phyloP scores from a whole-genome alignment of 2,113 vertebrate genomes.

The Heloderma charlesbogerti region DNA sequence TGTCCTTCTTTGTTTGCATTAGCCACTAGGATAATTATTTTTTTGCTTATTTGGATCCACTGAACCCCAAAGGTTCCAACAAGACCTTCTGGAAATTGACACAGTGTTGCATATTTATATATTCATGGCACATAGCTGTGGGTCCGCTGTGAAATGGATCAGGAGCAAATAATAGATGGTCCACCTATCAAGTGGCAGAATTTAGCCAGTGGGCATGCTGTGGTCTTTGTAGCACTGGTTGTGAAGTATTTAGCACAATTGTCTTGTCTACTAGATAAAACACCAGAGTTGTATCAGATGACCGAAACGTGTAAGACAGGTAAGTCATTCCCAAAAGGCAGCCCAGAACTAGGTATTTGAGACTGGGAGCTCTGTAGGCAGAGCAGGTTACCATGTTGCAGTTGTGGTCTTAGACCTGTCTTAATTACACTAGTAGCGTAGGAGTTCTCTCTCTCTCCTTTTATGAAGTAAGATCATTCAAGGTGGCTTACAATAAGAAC shows the following conservation, averaged over 20 bases:
- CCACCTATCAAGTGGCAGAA: background rate
- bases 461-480: background rate
- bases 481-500: background rate
- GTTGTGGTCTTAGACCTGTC: background rate
- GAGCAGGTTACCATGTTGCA: no score
- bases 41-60: background rate
- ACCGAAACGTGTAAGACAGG: constrained; percentile 18
- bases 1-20: background rate
- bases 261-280: background rate
- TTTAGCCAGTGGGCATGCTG: constrained; percentile 1
- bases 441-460: rapidly evolving
- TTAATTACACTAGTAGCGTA: background rate
- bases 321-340: constrained; percentile 43
- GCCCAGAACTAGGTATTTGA: constrained; percentile 9
- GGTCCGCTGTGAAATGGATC: background rate
- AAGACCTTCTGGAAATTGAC: background rate
- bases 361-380: constrained; percentile 4
- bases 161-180: background rate
- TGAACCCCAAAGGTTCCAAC: background rate
- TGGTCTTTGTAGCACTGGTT: constrained; percentile 41
- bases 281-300: constrained; percentile 31
- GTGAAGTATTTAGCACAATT: background rate
- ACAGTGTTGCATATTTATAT: background rate
- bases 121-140: background rate
- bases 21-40: background rate